Evolutionary conservation across 1,140 invertebrate genomes (phyloP).

Genomic region (Calephelis nemesis): DNA sequence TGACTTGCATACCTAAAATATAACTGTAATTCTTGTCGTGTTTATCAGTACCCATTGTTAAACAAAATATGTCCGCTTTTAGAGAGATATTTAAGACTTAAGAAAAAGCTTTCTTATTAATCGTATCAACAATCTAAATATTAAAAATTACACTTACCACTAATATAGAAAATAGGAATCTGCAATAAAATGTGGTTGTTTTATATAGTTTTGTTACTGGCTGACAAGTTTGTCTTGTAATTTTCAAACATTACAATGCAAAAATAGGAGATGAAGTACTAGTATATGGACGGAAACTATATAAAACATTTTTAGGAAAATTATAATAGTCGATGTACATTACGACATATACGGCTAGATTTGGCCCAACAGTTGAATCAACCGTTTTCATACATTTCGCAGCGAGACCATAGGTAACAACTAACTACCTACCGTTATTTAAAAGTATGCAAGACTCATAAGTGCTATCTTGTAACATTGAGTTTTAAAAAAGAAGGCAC

Average conservation of each 20-base stretch:
- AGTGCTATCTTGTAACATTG: constrained; percentile 1
- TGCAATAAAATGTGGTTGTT: constrained; percentile 63
- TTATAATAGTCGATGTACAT: constrained; percentile 5
- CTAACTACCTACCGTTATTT: constrained; percentile 1
- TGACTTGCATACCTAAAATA: background rate
- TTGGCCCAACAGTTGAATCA: constrained; percentile 8
- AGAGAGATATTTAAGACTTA: constrained; percentile 14
- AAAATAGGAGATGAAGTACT: constrained; percentile 2
- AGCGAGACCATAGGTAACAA: background rate
- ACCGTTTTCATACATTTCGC: background rate
- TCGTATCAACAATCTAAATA: constrained; percentile 14
- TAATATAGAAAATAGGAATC: constrained; percentile 75
- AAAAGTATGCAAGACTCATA: constrained; percentile 13
- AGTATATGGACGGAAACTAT: constrained; percentile 35
- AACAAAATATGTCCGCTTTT: constrained; percentile 2
- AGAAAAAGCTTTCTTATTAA: constrained; percentile 3
- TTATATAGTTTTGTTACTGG: background rate
- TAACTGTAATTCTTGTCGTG: background rate
- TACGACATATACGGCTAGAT: constrained; percentile 3
- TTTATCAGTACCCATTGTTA: background rate
- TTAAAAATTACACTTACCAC: constrained; percentile 54
- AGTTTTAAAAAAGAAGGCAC: constrained; percentile 16
- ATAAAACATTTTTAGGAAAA: constrained; percentile 32
- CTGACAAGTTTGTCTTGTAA: background rate
- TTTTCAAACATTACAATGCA: background rate